These are phyloP conservation scores for Phoxinus dragarum DNA, from an alignment of 2,797 vertebrate genomes.

Conservation along the genomic window DNA sequence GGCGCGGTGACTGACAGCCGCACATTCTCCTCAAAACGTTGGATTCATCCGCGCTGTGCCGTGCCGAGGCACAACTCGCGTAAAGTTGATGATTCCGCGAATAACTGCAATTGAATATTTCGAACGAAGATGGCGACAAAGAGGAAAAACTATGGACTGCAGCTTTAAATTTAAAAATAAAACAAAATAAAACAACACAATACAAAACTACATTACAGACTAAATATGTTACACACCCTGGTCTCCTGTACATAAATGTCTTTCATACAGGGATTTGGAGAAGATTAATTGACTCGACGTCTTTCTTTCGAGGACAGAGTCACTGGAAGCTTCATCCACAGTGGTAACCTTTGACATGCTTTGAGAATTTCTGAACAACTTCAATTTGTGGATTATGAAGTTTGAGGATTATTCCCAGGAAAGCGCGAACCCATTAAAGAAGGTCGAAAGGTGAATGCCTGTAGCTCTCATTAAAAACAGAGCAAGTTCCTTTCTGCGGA, in stretches of 20 bases:
- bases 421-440: slow-evolving; percentile 19
- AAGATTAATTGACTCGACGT: neutral
- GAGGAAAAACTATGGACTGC: too few relatives aligned
- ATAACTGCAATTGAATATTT: too few relatives aligned
- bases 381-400: slow-evolving; percentile 12
- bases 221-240: neutral
- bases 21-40: too few relatives aligned
- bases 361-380: slow-evolving; percentile 12
- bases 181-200: neutral
- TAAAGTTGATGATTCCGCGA: too few relatives aligned
- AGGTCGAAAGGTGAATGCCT: slow-evolving; percentile 7
- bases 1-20: too few relatives aligned
- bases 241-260: neutral
- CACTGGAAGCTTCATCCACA: slow-evolving; percentile 2
- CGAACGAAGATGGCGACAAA: too few relatives aligned
- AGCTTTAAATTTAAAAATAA: neutral
- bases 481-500: neutral
- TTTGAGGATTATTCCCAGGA: slow-evolving; percentile 24
- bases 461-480: slow-evolving; percentile 30
- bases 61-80: too few relatives aligned
- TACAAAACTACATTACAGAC: too few relatives aligned
- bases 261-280: neutral
- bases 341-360: neutral
- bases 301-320: slow-evolving; percentile 5
- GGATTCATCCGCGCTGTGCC: too few relatives aligned